Conservation (phyloP, 2,797 vertebrate genomes). For the Amblyopsis hoosieri region DNA sequence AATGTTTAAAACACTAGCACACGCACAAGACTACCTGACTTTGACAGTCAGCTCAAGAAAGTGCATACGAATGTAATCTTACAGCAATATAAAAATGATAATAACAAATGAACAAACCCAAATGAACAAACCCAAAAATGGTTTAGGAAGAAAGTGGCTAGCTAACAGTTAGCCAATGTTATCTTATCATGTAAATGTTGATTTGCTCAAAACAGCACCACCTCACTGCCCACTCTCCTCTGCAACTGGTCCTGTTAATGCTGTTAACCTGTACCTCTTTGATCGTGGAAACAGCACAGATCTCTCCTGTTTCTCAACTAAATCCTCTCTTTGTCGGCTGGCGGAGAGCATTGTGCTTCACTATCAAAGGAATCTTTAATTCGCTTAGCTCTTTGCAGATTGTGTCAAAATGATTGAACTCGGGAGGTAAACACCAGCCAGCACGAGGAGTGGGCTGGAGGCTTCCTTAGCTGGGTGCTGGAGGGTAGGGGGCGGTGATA, state of each 20-base stretch:
- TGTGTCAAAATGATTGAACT: slow-evolving; percentile 63
- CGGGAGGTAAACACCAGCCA: slow-evolving; percentile 45
- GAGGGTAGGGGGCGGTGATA: slow-evolving; percentile 15
- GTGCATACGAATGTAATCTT: slow-evolving; percentile 18
- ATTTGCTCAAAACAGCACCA: slow-evolving; percentile 38
- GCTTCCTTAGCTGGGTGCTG: not conserved
- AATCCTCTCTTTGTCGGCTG: slow-evolving; percentile 61
- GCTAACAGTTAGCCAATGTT: slow-evolving; percentile 6
- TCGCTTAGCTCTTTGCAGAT: slow-evolving; percentile 62
- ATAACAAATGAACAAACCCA: too few relatives aligned
- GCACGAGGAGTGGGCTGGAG: slow-evolving; percentile 12
- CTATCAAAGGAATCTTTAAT: slow-evolving; percentile 62
- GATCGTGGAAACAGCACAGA: slow-evolving; percentile 59
- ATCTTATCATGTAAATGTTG: slow-evolving; percentile 46
- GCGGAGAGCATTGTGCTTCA: slow-evolving; percentile 42
- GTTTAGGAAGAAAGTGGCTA: not conserved
- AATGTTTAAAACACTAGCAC: slow-evolving; percentile 19
- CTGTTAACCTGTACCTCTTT: slow-evolving; percentile 42
- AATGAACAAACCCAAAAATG: not conserved
- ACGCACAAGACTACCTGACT: slow-evolving; percentile 22
- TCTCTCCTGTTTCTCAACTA: slow-evolving; percentile 53
- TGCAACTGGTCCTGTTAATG: slow-evolving; percentile 43
- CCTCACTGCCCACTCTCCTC: slow-evolving; percentile 40
- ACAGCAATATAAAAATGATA: too few relatives aligned
- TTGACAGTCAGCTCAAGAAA: slow-evolving; percentile 16